phyloP scores from a whole-genome alignment of 2,888 invertebrate genomes.

The Strigamia maritima region DNA sequence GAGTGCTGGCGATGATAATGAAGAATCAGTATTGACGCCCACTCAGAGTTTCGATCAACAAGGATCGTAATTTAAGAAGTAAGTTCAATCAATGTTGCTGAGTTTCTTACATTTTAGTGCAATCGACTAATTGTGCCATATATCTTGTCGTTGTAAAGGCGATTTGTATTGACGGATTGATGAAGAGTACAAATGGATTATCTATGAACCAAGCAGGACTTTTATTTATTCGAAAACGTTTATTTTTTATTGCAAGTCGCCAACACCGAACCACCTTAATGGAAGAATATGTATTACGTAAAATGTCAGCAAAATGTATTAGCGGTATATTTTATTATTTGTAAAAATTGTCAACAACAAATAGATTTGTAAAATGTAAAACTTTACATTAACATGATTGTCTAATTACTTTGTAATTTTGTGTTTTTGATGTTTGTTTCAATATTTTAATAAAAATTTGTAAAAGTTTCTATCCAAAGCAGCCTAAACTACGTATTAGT shows the following conservation, averaged over 20 bases:
- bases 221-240: background rate
- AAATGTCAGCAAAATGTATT: background rate
- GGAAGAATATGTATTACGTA: background rate
- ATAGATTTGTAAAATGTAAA: background rate
- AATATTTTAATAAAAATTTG: background rate
- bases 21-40: background rate
- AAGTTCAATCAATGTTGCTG: background rate
- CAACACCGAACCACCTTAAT: too few species aligned
- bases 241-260: background rate
- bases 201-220: background rate
- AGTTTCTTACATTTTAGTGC: background rate
- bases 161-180: background rate
- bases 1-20: background rate
- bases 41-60: background rate
- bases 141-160: background rate
- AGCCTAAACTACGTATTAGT: too few species aligned
- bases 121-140: background rate
- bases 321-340: background rate
- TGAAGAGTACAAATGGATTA: background rate
- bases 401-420: background rate
- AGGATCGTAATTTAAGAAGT: background rate
- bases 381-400: background rate
- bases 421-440: slow-evolving; percentile 2
- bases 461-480: slow-evolving; percentile 10
- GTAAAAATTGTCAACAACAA: background rate